A percentile compares a stretch with the other conserved stretches of the same genome.
These are phyloP conservation scores for Beroe forskalii DNA, from an alignment of 37 sponge, comb jelly and placozoan species.

Conservation along the genomic window DNA sequence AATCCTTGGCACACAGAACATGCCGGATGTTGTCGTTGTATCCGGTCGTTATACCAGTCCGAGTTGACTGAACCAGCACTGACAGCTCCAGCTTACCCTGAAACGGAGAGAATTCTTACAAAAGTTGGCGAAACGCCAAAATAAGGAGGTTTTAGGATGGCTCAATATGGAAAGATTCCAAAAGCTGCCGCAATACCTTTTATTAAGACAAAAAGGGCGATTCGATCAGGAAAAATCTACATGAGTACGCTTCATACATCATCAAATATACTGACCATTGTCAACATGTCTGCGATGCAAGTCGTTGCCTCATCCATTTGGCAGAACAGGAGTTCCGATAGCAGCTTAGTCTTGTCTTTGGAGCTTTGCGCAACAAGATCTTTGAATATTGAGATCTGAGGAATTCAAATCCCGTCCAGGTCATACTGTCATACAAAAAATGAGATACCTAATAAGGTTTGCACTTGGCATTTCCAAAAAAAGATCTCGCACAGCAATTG, in stretches of 20 bases:
- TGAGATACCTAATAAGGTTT: background rate
- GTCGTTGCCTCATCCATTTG: conserved; percentile 56
- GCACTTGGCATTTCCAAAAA: background rate
- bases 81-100: conserved; percentile 53
- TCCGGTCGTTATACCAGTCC: conserved; percentile 7
- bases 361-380: background rate
- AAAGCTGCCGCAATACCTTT: too few relatives aligned
- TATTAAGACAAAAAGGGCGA: too few relatives aligned
- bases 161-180: too few relatives aligned
- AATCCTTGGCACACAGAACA: background rate
- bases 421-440: background rate
- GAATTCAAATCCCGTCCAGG: too few relatives aligned
- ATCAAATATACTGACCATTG: background rate
- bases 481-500: too few relatives aligned
- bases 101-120: background rate
- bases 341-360: background rate
- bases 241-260: background rate
- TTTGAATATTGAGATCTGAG: background rate
- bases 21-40: conserved; percentile 41
- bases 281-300: conserved; percentile 52
- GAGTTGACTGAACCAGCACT: conserved; percentile 16
- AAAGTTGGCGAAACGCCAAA: too few relatives aligned
- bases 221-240: too few relatives aligned
- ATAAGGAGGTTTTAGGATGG: too few relatives aligned
- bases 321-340: conserved; percentile 16